Evolutionary conservation across 2,888 invertebrate species (phyloP).

Genomic region (Ceramica pisi): DNA sequence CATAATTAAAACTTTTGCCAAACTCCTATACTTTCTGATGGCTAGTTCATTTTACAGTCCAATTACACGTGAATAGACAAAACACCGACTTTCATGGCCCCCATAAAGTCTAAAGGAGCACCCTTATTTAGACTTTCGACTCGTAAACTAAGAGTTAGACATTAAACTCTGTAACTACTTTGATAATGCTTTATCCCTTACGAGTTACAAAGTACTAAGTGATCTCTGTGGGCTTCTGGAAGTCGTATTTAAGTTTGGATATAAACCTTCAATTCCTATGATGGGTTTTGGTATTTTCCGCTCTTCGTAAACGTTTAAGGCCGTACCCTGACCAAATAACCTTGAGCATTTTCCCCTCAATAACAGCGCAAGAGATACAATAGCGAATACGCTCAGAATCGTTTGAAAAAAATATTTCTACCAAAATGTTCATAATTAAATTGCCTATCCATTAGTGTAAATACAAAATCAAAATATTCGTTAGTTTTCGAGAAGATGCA

Average conservation of each 20-base stretch:
- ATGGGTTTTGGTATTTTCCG: not conserved
- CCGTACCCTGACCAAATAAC: no score
- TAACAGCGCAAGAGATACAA: no score
- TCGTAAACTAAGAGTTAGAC: constrained; percentile 55
- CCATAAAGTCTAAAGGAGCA: constrained; percentile 40
- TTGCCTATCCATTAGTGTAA: no score
- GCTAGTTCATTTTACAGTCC: constrained; percentile 61
- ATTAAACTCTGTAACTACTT: constrained; percentile 59
- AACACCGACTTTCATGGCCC: constrained; percentile 50
- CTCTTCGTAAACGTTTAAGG: no score
- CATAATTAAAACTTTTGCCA: constrained; percentile 62
- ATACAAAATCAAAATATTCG: no score
- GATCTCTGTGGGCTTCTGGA: constrained; percentile 6
- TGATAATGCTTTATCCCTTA: constrained; percentile 46
- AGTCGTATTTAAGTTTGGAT: constrained; percentile 27
- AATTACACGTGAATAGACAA: constrained; percentile 59
- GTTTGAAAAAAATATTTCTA: no score
- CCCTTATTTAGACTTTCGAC: constrained; percentile 49
- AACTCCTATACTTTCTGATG: constrained; percentile 50
- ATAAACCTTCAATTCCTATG: not conserved
- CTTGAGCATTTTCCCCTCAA: no score
- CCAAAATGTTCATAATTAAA: no score
- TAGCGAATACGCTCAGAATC: no score
- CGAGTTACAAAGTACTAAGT: constrained; percentile 51
- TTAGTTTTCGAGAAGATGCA: no score